phyloP scores from a whole-genome alignment of 2,888 invertebrate species.

The Lepidonotus clava region DNA sequence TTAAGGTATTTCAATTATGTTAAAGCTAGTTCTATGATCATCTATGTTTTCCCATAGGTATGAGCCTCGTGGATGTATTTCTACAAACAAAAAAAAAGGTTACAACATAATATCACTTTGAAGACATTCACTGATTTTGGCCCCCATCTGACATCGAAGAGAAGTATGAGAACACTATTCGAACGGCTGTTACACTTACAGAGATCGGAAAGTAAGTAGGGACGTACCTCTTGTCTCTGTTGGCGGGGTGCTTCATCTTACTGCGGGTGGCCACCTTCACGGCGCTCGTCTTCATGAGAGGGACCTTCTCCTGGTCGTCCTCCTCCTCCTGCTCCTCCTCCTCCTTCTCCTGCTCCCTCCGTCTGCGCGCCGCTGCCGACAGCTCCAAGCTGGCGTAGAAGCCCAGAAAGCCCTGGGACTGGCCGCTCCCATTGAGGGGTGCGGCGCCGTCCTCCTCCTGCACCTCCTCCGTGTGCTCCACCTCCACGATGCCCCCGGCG shows the following conservation, averaged over 20 bases:
- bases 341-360: neutral
- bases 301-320: constrained; percentile 58
- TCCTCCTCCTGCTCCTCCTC: constrained; percentile 56
- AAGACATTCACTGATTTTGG: neutral
- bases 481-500: constrained; percentile 51
- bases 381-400: constrained; percentile 78
- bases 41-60: too few relatives aligned
- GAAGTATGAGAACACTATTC: too few relatives aligned
- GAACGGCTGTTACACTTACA: too few relatives aligned
- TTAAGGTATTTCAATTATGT: too few relatives aligned
- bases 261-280: neutral
- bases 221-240: neutral
- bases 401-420: constrained; percentile 73
- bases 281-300: neutral
- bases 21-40: too few relatives aligned
- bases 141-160: too few relatives aligned
- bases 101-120: neutral
- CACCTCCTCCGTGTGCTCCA: constrained; percentile 58
- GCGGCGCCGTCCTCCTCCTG: constrained; percentile 67
- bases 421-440: constrained; percentile 47
- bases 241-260: neutral
- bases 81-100: neutral
- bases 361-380: constrained; percentile 37
- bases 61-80: too few relatives aligned
- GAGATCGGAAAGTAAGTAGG: too few relatives aligned